Conservation (phyloP, 2,797 vertebrate species). For the Alauda arvensis region DNA sequence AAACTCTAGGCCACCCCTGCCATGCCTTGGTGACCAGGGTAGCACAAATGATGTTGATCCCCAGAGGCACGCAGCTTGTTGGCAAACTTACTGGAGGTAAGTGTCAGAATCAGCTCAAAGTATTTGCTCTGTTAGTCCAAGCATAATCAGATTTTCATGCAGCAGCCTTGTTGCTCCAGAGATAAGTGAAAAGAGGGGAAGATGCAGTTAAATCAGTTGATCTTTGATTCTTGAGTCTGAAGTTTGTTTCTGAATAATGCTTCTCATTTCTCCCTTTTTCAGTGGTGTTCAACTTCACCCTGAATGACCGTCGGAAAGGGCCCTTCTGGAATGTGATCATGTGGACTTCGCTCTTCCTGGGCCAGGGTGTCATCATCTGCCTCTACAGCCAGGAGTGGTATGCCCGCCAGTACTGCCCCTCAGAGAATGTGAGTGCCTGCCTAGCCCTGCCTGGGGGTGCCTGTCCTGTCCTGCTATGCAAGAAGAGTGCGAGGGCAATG, state of each 20-base stretch:
- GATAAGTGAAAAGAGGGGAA: background rate
- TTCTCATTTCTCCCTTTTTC: background rate
- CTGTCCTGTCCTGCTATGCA: background rate
- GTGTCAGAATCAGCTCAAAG: background rate
- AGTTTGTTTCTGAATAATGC: background rate
- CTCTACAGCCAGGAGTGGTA: conserved; percentile 98
- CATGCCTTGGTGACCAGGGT: background rate
- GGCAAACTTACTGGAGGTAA: background rate
- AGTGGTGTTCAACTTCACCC: conserved; percentile 95
- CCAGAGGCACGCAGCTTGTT: background rate
- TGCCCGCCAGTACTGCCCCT: conserved; percentile 87
- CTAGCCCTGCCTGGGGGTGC: background rate
- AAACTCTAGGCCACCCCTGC: background rate
- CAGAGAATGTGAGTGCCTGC: conserved; percentile 78
- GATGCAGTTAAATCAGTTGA: background rate
- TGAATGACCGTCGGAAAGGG: conserved; percentile 89
- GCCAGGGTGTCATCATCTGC: conserved; percentile 89
- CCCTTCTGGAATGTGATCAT: conserved; percentile 95
- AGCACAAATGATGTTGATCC: background rate
- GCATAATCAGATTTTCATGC: background rate
- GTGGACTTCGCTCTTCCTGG: conserved; percentile 93
- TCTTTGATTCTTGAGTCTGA: background rate
- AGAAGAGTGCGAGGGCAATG: background rate
- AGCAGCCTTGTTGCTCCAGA: background rate
- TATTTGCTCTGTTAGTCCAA: background rate